Evolutionary conservation across 1,140 invertebrate species (phyloP).

Genomic region (Samia ricini): DNA sequence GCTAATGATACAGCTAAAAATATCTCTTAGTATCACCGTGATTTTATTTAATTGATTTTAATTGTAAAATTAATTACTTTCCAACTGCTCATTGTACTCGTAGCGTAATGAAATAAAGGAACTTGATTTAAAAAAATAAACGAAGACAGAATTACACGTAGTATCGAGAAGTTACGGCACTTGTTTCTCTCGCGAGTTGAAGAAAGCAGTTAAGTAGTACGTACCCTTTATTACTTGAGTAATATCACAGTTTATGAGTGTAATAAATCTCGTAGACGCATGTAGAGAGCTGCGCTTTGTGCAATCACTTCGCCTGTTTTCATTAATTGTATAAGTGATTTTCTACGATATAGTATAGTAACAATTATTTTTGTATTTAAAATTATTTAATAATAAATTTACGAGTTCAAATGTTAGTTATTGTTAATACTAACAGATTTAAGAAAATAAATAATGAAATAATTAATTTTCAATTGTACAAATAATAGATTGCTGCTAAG

Average conservation of each 20-base stretch:
- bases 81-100: background rate
- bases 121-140: background rate
- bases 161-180: background rate
- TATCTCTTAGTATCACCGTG: no score
- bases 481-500: no score
- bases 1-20: no score
- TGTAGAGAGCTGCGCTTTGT: conserved; percentile 33
- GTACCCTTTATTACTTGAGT: conserved; percentile 55
- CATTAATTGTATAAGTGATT: conserved; percentile 1
- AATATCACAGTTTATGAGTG: conserved; percentile 58
- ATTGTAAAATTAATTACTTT: background rate
- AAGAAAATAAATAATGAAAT: no score
- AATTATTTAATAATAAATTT: background rate
- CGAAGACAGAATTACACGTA: background rate
- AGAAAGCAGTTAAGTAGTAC: conserved; percentile 46
- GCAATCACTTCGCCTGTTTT: conserved; percentile 32
- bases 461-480: no score
- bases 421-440: no score
- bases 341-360: background rate
- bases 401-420: no score
- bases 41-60: background rate
- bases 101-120: background rate
- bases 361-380: background rate
- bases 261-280: conserved; percentile 53
- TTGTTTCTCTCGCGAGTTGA: conserved; percentile 34